Base-by-base conservation (phyloP, 2,113 vertebrate genomes). In the Nymphicus hollandicus region DNA sequence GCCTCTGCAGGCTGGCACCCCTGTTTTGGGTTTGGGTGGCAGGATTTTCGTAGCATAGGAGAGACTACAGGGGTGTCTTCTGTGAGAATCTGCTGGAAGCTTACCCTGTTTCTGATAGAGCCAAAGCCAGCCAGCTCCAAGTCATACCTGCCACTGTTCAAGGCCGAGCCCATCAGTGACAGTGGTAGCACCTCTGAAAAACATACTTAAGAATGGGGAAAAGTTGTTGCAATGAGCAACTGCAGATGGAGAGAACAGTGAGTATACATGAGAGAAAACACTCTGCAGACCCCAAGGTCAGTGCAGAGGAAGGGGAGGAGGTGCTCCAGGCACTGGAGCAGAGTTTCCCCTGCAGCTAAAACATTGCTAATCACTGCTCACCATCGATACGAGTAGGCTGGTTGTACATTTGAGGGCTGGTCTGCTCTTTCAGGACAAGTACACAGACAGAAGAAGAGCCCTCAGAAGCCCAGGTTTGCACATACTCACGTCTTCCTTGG, bases 381-480 rank as follows among this genome's bases (percentile, higher is more conserved):
- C 47, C 25, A 8, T 58, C 0, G 1, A 27, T 56, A 33, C 0
- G 0, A 24, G 20, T 55, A 55, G 27, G 46, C 31, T 31, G 7
- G 60, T 77, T 55, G 55, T 43, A 29, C 41, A 61, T 52, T 31
- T 8, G 22, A 49, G n/a, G 37, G 17, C 79, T 37, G 61, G 18
- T 65, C 50, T 72, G 44, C 47, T 79, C 14, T 79, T 82, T 82
- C 63, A 68, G 37, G 61, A 35, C 39, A 49, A 88, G 25, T n/a
- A 44, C 8, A 15, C 12, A 66, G 60, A 35, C 7, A 12, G n/a
- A 39, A 88, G 27, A 93, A 58, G 35, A 93, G 17, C 41, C 31
- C 27, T 81, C 41, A 43, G 18, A 65, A 81, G 41, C 16, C 16
- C 27, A 24, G 56, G 20, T 11, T 44, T 58, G 43, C 47, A 43